Base-by-base conservation (phyloP, 2,113 vertebrate species). In the Xiphophorus hellerii region DNA sequence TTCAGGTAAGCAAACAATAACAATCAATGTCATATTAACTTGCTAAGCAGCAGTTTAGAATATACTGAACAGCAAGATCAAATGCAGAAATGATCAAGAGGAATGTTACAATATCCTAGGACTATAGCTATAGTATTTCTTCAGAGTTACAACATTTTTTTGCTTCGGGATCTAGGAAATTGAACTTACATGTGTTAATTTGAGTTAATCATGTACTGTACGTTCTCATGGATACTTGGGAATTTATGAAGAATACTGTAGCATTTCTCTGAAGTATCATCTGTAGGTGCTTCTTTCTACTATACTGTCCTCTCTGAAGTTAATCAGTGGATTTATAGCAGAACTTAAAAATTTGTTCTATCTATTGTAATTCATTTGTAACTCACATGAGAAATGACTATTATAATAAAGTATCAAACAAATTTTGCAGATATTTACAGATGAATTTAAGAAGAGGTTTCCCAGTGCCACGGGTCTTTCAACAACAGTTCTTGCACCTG, bases 1-100 rank as follows among this genome's bases (percentile, higher is more conserved):
- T 96, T 76, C 88, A 97, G 96, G 97, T 98, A 94, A 82, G 60
- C 2, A 54, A 58, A 29, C 65, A 3, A 66, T 61, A 6, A 54
- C 1, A 13, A 42, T 6, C 5, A 14, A 28, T 54, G 22, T 42
- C 61, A 29, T 42, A 39, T 39, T 15, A 22, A 4, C 25, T 7
- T 54, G 22, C 8, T 54, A 2, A n/a, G 22, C 22, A 7, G 8
- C 1, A 9, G 8, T 9, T 54, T 25, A 25, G 20, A 54, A 54
- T 0, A 76, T 95, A 0, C 96, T 98, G 77, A 97, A 95, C 87
- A 95, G 30, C 3, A 30, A 30, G 30, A 30, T 30, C 93, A 0
- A 17, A 96, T 13, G 77, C 88, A n/a, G 0, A 3, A 3, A 84
- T 99, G 42, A 58, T 76, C 0, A 78, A 0, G 13, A 96, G 95